Percentiles rank a stretch among this genome's conserved stretches.
Evolutionary conservation across 2,113 vertebrate genomes (phyloP).

Genomic region (Okapia johnstoni): DNA sequence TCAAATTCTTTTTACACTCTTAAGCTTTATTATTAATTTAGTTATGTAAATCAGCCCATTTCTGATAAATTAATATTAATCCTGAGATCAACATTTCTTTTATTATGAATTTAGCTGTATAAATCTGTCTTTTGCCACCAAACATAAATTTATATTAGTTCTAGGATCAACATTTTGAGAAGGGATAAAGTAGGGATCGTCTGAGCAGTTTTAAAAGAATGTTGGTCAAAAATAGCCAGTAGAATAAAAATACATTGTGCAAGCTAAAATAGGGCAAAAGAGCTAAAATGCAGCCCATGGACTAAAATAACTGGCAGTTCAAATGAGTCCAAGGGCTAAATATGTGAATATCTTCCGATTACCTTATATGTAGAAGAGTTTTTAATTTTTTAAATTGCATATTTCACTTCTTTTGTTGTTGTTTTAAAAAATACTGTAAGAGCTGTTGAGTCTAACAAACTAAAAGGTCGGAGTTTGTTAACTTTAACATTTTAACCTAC

Average conservation of each 20-base stretch:
- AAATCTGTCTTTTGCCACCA: slow-evolving; percentile 34
- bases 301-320: slow-evolving; percentile 60
- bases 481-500: not conserved
- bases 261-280: slow-evolving; percentile 61
- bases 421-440: not conserved
- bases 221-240: slow-evolving; percentile 47
- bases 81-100: not conserved
- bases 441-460: not conserved
- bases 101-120: slow-evolving; percentile 5
- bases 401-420: slow-evolving; percentile 35
- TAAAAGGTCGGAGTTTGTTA: not conserved
- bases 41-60: not conserved
- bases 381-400: slow-evolving; percentile 30
- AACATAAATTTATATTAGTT: slow-evolving; percentile 41
- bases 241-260: slow-evolving; percentile 63
- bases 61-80: slow-evolving; percentile 36
- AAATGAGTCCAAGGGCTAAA: slow-evolving; percentile 60
- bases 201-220: slow-evolving; percentile 46
- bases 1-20: not conserved
- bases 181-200: slow-evolving; percentile 28
- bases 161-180: slow-evolving; percentile 41
- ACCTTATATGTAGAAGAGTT: slow-evolving; percentile 53
- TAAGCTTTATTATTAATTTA: not conserved
- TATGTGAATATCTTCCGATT: slow-evolving; percentile 51
- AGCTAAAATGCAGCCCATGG: slow-evolving; percentile 40